Evolutionary conservation across 2,888 invertebrate genomes (phyloP).

Genomic region (Ornithoptera alexandrae): DNA sequence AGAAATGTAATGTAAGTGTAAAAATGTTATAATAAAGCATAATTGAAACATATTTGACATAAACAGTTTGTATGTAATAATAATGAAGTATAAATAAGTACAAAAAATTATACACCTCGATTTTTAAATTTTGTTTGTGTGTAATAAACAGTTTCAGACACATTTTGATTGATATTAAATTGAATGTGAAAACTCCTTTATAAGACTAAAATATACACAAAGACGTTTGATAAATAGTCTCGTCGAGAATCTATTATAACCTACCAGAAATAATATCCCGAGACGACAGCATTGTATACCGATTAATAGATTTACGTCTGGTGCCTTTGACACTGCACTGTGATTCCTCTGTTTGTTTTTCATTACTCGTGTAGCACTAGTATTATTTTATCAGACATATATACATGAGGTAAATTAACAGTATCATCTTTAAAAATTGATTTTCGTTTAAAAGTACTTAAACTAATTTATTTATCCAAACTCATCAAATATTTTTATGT

Average conservation of each 20-base stretch:
- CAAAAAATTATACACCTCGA: no score
- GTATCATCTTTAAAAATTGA: neutral
- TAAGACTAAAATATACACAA: slow-evolving; percentile 13
- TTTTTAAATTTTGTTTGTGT: no score
- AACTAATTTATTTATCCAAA: neutral
- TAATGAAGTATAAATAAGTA: no score
- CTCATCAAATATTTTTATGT: neutral
- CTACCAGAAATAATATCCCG: slow-evolving; percentile 8
- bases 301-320: slow-evolving; percentile 22
- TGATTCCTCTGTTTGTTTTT: slow-evolving; percentile 7
- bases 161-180: slow-evolving; percentile 1
- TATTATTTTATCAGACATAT: neutral
- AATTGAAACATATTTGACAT: no score
- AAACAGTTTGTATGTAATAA: no score
- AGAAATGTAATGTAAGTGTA: no score
- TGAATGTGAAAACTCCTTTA: slow-evolving; percentile 1
- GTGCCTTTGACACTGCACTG: slow-evolving; percentile 15
- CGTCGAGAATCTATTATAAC: slow-evolving; percentile 18
- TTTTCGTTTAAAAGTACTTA: neutral
- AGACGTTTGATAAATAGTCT: slow-evolving; percentile 17
- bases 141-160: neutral
- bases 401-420: neutral
- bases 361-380: neutral
- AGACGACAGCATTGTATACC: slow-evolving; percentile 6
- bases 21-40: no score